These are phyloP conservation scores for Petaurus breviceps DNA, from an alignment of 2,113 vertebrate species.

Conservation along the genomic window DNA sequence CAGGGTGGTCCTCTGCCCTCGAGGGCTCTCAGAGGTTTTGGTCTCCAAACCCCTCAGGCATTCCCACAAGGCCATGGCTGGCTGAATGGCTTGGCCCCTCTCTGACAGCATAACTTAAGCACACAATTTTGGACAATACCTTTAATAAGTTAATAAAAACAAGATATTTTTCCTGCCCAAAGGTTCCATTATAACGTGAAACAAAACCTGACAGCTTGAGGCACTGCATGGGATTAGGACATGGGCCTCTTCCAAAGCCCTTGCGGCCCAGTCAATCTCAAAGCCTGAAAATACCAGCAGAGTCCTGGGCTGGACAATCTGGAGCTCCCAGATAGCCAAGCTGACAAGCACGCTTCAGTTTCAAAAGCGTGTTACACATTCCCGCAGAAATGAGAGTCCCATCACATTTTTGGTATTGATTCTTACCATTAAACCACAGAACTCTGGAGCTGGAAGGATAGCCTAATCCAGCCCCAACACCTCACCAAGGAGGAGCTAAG, in stretches of 20 bases:
- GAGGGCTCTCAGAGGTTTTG: not conserved
- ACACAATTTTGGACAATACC: conserved; percentile 10
- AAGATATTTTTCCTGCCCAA: conserved; percentile 18
- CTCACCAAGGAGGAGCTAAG: not conserved
- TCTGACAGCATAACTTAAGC: conserved; percentile 17
- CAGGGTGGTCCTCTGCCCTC: not conserved
- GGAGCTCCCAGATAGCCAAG: conserved; percentile 18
- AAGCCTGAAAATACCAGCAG: conserved; percentile 7
- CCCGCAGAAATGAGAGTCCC: not conserved
- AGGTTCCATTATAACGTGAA: conserved; percentile 2
- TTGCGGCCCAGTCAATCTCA: not conserved
- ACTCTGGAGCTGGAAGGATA: conserved; percentile 12
- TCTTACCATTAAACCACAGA: conserved; percentile 2
- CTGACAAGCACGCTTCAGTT: not conserved
- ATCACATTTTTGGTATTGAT: not conserved
- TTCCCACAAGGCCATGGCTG: not conserved
- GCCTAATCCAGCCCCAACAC: not conserved
- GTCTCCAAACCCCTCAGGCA: not conserved
- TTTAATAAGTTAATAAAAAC: conserved; percentile 43
- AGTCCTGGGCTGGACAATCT: not conserved
- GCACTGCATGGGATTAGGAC: not conserved
- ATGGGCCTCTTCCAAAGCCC: not conserved
- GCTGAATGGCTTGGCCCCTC: not conserved
- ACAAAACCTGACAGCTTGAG: not conserved
- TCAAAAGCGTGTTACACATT: not conserved